Base-by-base conservation (phyloP, 2,888 invertebrate species). In the Phanerotoma sp. region DNA sequence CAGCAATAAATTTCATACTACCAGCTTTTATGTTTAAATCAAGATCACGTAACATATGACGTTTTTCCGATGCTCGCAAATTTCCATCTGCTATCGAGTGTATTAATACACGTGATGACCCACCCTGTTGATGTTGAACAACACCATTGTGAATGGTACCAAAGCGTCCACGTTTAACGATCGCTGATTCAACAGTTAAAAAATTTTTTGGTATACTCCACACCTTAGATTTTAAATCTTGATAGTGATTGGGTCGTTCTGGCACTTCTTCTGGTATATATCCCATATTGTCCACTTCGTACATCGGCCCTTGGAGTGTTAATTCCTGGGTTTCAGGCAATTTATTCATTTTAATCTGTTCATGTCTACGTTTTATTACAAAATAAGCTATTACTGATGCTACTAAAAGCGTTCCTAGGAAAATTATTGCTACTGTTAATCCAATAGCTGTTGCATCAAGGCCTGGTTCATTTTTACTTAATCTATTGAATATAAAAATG, bases 211-310 rank as follows among this genome's bases (percentile, higher is more conserved):
- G 87, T 67, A 87, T 85, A 57, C 84, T 85, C 84, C 88, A 87
- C 0, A 93, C 80, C 71, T 86, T 87, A 63, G 87, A 83, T 71
- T 88, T 90, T 41, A 93, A 79, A 61, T 86, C 86, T 48, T 86
- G 84, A 68, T 89, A 91, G 67, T 88, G 84, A 68, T 88, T 88
- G 1, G 83, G 79, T 63, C 83, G 80, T 61, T 84, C 83, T 33
- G 80, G 78, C 21, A 86, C 83, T 59, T 88, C 88, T 66, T 90
- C 91, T 16, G 86, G 84, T 16, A 90, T 80, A 65, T 88, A 91
- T 1, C 87, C 90, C 65, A 88, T 83, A 71, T 91, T 91, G 73
- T 91, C 91, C 51, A 88, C 84, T 78, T 91, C 91, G 58, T 89
- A 83, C 68, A 89, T 85, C 0, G 91, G 89, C 54, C 90, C 89